Conservation (phyloP, 2,113 vertebrate species). For the Tachysurus fulvidraco region DNA sequence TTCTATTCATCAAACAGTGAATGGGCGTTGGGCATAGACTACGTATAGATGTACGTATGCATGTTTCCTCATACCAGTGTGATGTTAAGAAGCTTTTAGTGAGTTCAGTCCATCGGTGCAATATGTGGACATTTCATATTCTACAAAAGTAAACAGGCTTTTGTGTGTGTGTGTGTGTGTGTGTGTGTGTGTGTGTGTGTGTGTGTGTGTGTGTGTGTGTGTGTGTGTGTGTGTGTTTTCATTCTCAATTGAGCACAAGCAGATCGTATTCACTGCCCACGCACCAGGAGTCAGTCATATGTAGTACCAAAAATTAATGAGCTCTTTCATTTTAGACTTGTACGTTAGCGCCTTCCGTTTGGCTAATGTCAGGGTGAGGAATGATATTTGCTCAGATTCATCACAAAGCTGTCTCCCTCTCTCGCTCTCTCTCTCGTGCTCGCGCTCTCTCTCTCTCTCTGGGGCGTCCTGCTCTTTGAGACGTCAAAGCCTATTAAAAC, state of each 20-base stretch:
- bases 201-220: background rate
- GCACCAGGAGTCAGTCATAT: slow-evolving; percentile 3
- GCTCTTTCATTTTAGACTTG: slow-evolving; percentile 41
- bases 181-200: background rate
- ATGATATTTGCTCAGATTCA: slow-evolving; percentile 39
- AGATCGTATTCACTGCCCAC: slow-evolving; percentile 23
- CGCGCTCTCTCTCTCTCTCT: background rate
- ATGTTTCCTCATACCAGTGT: background rate
- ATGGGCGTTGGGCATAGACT: background rate
- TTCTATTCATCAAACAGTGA: background rate
- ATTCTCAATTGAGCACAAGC: slow-evolving; percentile 6
- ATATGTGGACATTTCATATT: background rate
- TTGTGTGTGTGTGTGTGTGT: background rate
- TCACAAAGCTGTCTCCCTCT: slow-evolving; percentile 4
- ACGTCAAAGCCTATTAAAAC: slow-evolving; percentile 40
- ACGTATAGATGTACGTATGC: no score
- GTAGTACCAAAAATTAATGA: slow-evolving; percentile 39
- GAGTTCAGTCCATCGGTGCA: background rate
- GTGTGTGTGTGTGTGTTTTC: background rate
- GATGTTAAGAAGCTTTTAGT: slow-evolving; percentile 10
- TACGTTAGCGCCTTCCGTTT: slow-evolving; percentile 35
- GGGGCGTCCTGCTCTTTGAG: slow-evolving; percentile 1
- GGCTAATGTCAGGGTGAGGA: slow-evolving; percentile 40
- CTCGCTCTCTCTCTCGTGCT: background rate
- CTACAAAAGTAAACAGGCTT: slow-evolving; percentile 26